phyloP scores from a whole-genome alignment of 1,140 invertebrate genomes.

The Drosophila truncata region DNA sequence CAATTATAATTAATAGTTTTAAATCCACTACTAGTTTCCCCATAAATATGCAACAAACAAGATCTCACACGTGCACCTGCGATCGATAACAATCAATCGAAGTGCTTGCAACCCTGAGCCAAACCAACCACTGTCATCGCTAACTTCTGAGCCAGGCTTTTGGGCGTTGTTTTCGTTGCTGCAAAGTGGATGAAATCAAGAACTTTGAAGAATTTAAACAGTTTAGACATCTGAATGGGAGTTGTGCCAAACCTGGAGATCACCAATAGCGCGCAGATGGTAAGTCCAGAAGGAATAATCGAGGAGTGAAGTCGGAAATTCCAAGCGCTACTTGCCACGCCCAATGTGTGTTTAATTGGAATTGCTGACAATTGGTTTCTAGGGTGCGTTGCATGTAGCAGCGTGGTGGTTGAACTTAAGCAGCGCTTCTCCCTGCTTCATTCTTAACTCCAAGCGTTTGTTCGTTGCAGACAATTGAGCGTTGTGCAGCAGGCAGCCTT shows the following conservation, averaged over 20 bases:
- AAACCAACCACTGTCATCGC: conserved; percentile 12
- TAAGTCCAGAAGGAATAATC: conserved; percentile 26
- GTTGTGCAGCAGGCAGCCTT: conserved; percentile 33
- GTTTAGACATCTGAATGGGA: conserved; percentile 35
- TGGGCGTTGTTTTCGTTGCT: conserved; percentile 75
- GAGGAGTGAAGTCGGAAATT: background rate
- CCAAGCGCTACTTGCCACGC: conserved; percentile 54
- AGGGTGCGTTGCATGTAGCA: conserved; percentile 29
- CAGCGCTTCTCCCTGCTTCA: conserved; percentile 35
- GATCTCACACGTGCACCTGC: background rate
- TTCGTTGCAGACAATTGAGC: conserved; percentile 49
- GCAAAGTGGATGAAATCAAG: conserved; percentile 11
- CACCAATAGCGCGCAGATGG: conserved; percentile 53
- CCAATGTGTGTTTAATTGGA: conserved; percentile 63
- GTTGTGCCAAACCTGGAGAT: conserved; percentile 19
- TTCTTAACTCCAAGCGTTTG: background rate
- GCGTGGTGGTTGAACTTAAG: conserved; percentile 30
- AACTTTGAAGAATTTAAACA: conserved; percentile 1
- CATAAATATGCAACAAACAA: background rate
- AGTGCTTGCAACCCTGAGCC: conserved; percentile 10
- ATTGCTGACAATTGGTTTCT: conserved; percentile 22
- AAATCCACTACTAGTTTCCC: too few species aligned
- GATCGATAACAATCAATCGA: conserved; percentile 27
- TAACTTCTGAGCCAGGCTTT: conserved; percentile 65
- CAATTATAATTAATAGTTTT: background rate